Evolutionary conservation across 2,888 invertebrate species (phyloP), one percentile per base, ranked within the genome.

Genomic region (Pegoplata infirma): DNA sequence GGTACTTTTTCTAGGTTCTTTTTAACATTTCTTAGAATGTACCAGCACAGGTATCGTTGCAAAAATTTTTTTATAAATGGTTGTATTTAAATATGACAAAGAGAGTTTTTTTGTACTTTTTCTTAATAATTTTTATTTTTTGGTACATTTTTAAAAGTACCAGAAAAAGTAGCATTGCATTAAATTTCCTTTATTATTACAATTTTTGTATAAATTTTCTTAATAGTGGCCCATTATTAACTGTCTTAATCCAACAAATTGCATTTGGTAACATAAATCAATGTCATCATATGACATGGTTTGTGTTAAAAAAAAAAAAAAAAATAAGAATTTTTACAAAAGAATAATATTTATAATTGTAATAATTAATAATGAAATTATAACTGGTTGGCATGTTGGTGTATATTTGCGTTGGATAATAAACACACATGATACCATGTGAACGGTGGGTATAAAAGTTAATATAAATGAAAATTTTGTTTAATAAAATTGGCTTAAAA

Each of bases 361-460:
- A 28, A 68, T 68, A 75, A 75, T 75, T 68, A 75, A 75, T 75
- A 28, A 63, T 28, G 56, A 51, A 49, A 51, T 63, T 75, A 63
- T 49, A 36, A 59, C 46, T 49, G 67, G 53, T 46, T 53, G 25
- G 36, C 53, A 66, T 32, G 32, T 55, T 55, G 21, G 55, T 46
- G 19, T 51, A 66, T 21, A 32, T 40, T n/a, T 40, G 36, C n/a
- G 32, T 32, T 6, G 8, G 32, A n/a, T 32, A 12, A 6, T 6
- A 28, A 32, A 32, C 32, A 32, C 8, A 32, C 0, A 6, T 10
- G 12, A 6, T 28, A 28, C 8, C n/a, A n/a, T n/a, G n/a, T n/a
- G n/a, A n/a, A n/a, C n/a, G n/a, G n/a, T n/a, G n/a, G n/a, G n/a
- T n/a, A n/a, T n/a, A n/a, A n/a, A n/a, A n/a, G n/a, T n/a, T n/a